Conservation (phyloP, 53 echinoderm and acorn worm genomes). For the Actinopyga echinites region DNA sequence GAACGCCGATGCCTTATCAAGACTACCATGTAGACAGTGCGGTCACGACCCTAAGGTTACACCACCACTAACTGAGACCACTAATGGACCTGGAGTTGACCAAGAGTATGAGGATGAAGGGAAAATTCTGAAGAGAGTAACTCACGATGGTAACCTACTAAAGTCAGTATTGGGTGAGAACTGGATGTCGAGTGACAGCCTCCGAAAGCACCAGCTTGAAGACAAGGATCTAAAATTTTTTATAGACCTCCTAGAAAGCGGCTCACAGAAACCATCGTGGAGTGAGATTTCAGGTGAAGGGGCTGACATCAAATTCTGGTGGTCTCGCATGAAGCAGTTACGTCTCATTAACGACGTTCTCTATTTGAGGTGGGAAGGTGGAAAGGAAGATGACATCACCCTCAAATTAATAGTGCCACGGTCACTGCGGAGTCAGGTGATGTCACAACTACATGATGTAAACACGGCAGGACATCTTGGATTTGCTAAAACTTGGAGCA, state of each 20-base stretch:
- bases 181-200: conserved; percentile 3
- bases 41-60: too few species aligned
- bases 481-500: not conserved
- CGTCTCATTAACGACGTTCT: not conserved
- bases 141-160: not conserved
- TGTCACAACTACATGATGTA: conserved; percentile 16
- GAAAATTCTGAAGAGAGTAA: too few species aligned
- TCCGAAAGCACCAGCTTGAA: not conserved
- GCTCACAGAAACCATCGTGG: not conserved
- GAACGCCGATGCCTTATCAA: too few species aligned
- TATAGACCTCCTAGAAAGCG: not conserved
- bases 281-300: not conserved
- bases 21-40: too few species aligned
- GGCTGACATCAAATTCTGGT: not conserved
- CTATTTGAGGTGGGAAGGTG: not conserved
- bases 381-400: not conserved
- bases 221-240: not conserved
- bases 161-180: not conserved
- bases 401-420: not conserved
- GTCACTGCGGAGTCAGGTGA: not conserved
- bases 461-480: conserved; percentile 1
- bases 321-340: not conserved
- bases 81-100: too few species aligned
- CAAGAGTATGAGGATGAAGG: too few species aligned
- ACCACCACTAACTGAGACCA: too few species aligned